Evolutionary conservation across 2,797 vertebrate species (phyloP).

Genomic region (Bradypus variegatus): DNA sequence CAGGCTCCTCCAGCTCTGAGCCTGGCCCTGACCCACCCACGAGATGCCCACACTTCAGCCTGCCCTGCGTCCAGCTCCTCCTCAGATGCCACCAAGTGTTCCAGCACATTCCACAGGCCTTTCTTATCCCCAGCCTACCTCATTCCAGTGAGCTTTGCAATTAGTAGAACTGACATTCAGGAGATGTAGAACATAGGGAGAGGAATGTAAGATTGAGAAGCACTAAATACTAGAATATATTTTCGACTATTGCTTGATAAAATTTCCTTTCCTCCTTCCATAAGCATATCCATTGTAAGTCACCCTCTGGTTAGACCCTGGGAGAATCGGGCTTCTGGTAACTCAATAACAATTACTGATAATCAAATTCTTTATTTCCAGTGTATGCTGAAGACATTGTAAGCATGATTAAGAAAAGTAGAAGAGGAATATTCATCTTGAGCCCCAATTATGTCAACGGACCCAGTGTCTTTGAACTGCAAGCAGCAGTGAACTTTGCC

Average conservation of each 20-base stretch:
- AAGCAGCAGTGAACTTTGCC: conserved; percentile 81
- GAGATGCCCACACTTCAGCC: background rate
- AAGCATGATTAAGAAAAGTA: conserved; percentile 79
- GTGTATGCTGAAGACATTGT: conserved; percentile 86
- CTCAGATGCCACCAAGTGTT: background rate
- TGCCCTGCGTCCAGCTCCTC: no score
- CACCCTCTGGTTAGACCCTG: background rate
- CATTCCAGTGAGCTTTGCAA: background rate
- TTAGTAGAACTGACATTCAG: background rate
- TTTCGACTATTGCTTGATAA: background rate
- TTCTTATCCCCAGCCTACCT: background rate
- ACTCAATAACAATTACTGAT: background rate
- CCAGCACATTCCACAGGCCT: background rate
- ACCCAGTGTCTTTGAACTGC: conserved; percentile 82
- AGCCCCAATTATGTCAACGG: conserved; percentile 79
- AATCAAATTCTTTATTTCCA: conserved; percentile 64
- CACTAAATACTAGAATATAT: rapidly evolving
- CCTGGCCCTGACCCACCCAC: no score
- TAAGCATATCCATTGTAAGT: background rate
- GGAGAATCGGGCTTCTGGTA: background rate
- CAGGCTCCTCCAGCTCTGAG: background rate
- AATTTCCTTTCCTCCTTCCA: background rate
- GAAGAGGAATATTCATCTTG: conserved; percentile 82
- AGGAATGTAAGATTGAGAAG: background rate
- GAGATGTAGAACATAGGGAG: background rate